phyloP scores from a whole-genome alignment of 2,797 vertebrate genomes.

The Myotis findleyi region DNA sequence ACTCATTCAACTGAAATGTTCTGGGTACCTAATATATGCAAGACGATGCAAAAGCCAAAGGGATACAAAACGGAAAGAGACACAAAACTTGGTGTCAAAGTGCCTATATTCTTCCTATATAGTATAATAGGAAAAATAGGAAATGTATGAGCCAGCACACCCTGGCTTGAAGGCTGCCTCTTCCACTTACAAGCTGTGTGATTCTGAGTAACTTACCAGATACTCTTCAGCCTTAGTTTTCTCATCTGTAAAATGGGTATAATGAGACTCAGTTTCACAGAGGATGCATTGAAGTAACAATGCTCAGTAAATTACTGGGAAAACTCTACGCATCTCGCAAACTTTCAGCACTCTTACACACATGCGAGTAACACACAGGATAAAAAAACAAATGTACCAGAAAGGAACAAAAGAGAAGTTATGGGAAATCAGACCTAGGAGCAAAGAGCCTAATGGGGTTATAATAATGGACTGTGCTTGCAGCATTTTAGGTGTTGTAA shows the following conservation, averaged over 20 bases:
- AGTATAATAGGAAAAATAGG: not conserved
- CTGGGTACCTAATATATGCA: rapidly evolving
- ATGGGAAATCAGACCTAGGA: not conserved
- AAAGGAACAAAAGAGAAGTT: not conserved
- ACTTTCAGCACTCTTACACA: not conserved
- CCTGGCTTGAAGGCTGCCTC: not conserved
- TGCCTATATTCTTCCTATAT: rapidly evolving
- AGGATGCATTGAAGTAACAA: not conserved
- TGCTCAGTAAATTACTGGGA: not conserved
- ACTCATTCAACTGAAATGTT: not conserved
- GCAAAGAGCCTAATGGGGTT: rapidly evolving
- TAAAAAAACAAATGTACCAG: not conserved
- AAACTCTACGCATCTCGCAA: not conserved
- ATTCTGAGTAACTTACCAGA: not conserved
- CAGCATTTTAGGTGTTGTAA: rapidly evolving
- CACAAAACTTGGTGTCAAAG: not conserved
- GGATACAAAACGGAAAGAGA: not conserved
- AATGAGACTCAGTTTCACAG: not conserved
- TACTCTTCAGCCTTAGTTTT: not conserved
- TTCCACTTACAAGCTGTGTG: not conserved
- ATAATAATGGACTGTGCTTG: rapidly evolving
- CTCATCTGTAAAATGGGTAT: not conserved
- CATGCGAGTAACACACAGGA: rapidly evolving
- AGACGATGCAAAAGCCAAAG: not conserved
- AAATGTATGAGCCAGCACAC: not conserved